Conservation (phyloP, 2,888 invertebrate species). For the Diloba caeruleocephala region DNA sequence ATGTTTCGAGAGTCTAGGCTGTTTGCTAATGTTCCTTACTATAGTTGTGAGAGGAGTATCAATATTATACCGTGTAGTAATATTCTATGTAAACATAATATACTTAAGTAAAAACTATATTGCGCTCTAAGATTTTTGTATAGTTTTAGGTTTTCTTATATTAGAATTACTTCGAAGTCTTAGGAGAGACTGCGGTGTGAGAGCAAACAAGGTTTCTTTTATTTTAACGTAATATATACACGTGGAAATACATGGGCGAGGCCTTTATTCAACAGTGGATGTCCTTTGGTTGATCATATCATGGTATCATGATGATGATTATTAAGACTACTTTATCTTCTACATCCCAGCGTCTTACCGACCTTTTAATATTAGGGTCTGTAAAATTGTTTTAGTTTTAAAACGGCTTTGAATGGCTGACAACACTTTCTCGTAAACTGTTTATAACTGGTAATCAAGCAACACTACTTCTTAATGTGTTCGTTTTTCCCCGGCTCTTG, state of each 20-base stretch:
- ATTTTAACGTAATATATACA: conserved; percentile 29
- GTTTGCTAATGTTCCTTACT: conserved; percentile 48
- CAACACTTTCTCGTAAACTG: too few relatives aligned
- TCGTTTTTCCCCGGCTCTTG: too few relatives aligned
- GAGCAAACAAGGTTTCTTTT: conserved; percentile 16
- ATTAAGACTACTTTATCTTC: conserved; percentile 21
- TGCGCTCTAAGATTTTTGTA: conserved; percentile 28
- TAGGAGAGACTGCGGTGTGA: neutral
- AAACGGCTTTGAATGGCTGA: too few relatives aligned
- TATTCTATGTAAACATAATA: conserved; percentile 38
- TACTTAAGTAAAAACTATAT: conserved; percentile 33
- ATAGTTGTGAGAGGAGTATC: conserved; percentile 30
- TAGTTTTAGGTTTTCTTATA: conserved; percentile 14
- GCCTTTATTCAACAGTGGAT: too few relatives aligned
- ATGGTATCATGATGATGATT: too few relatives aligned
- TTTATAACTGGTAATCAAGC: too few relatives aligned
- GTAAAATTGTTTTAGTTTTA: too few relatives aligned
- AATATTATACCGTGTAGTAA: conserved; percentile 41
- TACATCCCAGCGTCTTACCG: neutral
- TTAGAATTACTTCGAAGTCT: conserved; percentile 24
- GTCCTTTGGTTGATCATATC: too few relatives aligned
- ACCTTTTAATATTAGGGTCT: neutral
- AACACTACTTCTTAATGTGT: too few relatives aligned
- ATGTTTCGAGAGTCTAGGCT: conserved; percentile 48
- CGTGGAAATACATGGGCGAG: too few relatives aligned